Evolutionary conservation across 1,140 invertebrate genomes (phyloP), one percentile per base, ranked within the genome.

Genomic region (Mizuhopecten yessoensis): DNA sequence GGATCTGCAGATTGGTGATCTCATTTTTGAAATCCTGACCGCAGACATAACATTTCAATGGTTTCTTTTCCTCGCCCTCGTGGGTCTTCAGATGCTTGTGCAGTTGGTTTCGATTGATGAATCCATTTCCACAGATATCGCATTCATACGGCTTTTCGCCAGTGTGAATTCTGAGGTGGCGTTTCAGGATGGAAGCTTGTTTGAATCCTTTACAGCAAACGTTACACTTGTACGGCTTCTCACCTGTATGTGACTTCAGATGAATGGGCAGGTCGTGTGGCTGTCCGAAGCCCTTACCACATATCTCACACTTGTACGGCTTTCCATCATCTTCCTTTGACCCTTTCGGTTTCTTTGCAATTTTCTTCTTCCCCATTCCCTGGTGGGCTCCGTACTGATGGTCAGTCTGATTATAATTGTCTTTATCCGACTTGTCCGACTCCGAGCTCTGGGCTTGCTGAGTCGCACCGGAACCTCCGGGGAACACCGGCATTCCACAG

Each of bases 291-390:
- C 49, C 49, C 86, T 91, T 91, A 33, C 34, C 33, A 36, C 91
- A 91, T 0, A 89, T 34, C 45, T 91, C 87, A 89, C 91, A 91
- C 86, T 89, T 42, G 42, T 89, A 91, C 9, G 88, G 88, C 86
- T 87, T 91, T 2, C 57, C 57, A n/a, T 75, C 57, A 75, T 75
- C 57, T 17, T 75, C 57, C n/a, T 75, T 75, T 2, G 57, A 75
- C n/a, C n/a, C 23, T 75, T 75, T 75, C 1, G 57, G 57, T n/a
- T 75, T 75, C 23, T 75, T 75, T n/a, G 57, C 23, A 29, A n/a
- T n/a, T 29, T 75, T 75, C 57, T 75, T 75, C 11, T 75, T 75
- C 23, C 57, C 57, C 57, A 75, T 75, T 75, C 57, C 57, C 11
- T 75, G 57, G 9, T 5, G 1, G 23, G 17, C n/a, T 3, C 15